Conservation (phyloP, 2,797 vertebrate species). For the Enteromius thamalakanensis region DNA sequence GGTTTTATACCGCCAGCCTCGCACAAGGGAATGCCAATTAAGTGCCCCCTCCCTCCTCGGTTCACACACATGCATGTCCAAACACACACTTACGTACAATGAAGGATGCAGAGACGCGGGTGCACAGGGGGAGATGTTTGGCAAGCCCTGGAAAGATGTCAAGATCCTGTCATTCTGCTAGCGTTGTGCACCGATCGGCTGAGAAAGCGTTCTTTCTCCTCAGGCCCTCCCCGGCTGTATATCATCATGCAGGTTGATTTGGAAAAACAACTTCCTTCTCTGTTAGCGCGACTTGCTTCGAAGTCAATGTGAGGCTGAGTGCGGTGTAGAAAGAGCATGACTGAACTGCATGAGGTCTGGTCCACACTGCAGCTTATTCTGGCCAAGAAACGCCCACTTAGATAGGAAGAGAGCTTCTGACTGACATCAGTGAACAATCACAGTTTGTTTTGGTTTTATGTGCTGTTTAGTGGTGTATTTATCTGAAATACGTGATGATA, state of each 20-base stretch:
- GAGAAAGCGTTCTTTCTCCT: slow-evolving; percentile 45
- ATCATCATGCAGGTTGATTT: slow-evolving; percentile 22
- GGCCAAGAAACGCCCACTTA: slow-evolving; percentile 33
- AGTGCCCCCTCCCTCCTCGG: slow-evolving; percentile 57
- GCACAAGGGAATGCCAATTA: slow-evolving; percentile 68
- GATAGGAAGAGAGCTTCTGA: not conserved
- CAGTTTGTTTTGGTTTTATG: not conserved
- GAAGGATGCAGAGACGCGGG: slow-evolving; percentile 25
- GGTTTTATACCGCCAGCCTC: slow-evolving; percentile 68
- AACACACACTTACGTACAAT: slow-evolving; percentile 25
- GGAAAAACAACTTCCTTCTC: slow-evolving; percentile 30
- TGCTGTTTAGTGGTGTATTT: not conserved
- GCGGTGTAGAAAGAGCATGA: not conserved
- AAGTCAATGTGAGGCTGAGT: slow-evolving; percentile 12
- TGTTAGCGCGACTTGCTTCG: slow-evolving; percentile 14
- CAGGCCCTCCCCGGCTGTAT: slow-evolving; percentile 16
- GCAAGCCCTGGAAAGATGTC: slow-evolving; percentile 52
- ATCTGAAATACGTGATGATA: not conserved
- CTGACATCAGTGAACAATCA: not conserved
- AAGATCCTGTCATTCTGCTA: slow-evolving; percentile 55
- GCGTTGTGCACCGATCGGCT: not conserved
- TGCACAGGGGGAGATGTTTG: slow-evolving; percentile 5
- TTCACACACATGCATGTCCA: slow-evolving; percentile 48
- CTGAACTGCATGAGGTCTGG: slow-evolving; percentile 15
- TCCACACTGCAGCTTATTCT: slow-evolving; percentile 31